A percentile compares a stretch with the other conserved stretches of the same genome.
These are phyloP conservation scores for Drosophila chauvacae DNA, from an alignment of 1,140 invertebrate species.

Conservation along the genomic window DNA sequence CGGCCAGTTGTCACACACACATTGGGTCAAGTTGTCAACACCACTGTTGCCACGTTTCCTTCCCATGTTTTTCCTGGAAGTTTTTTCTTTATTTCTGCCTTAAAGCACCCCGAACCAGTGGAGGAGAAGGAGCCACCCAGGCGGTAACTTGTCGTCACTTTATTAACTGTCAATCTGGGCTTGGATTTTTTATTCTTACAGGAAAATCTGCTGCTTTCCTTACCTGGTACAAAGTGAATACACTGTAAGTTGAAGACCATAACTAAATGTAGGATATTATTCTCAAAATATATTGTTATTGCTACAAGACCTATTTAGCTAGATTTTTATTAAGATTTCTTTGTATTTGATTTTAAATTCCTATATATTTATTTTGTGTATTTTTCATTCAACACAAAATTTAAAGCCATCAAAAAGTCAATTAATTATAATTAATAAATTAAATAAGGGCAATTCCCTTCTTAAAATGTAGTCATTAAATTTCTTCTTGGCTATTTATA, in stretches of 20 bases:
- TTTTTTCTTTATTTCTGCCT: slow-evolving; percentile 1
- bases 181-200: slow-evolving; percentile 22
- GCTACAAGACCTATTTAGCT: not conserved
- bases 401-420: not conserved
- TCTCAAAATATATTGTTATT: not conserved
- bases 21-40: slow-evolving; percentile 78
- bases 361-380: not conserved
- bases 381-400: not conserved
- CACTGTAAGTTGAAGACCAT: not conserved
- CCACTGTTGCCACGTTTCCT: slow-evolving; percentile 64
- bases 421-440: slow-evolving; percentile 22
- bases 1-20: slow-evolving; percentile 63
- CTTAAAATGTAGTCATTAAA: not conserved
- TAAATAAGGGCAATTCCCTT: not conserved
- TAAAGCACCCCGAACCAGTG: slow-evolving; percentile 22
- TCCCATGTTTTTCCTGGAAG: not conserved
- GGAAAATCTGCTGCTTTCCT: not conserved
- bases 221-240: not conserved
- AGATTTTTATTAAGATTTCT: too few relatives aligned
- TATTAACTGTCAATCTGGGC: slow-evolving; percentile 80
- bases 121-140: slow-evolving; percentile 44
- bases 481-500: not conserved
- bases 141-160: slow-evolving; percentile 73
- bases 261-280: not conserved
- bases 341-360: not conserved